Evolutionary conservation across 2,888 invertebrate genomes (phyloP), one percentile per base, ranked within the genome.

Genomic region (Chouioia cunea): DNA sequence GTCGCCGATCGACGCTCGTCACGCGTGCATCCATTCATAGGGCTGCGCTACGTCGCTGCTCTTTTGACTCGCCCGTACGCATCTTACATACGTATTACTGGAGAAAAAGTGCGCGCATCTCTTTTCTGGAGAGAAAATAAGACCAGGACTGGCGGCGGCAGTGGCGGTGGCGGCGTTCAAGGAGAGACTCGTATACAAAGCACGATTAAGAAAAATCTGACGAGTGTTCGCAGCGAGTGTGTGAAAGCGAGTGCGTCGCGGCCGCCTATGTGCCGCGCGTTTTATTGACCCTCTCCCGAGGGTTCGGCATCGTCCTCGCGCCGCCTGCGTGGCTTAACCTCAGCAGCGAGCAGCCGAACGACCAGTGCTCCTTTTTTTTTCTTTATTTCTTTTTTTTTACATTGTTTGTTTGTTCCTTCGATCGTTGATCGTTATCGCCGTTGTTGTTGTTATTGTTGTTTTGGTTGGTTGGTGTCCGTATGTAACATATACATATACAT

Each of bases 1-100:
- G 73, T 73, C 70, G 70, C 47, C 70, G 67, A 73, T 59, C 64
- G 67, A 73, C 73, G 73, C 62, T 73, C 73, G 62, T 53, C 46
- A 43, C n/a, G 56, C 62, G 69, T 57, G 65, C 16, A 64, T 20
- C 54, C 22, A 22, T 46, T n/a, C 36, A 12, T 36, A 10, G 36
- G 1, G 36, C 10, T 6, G 3, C 36, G 36, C 36, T 36, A n/a
- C n/a, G n/a, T n/a, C n/a, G n/a, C 36, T 66, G 48, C 67, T 23
- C 43, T 54, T 57, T 50, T 36, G 36, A 57, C 18, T 59, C 47
- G 53, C 27, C 8, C 57, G 10, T 46, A 15, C 44, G 18, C 22
- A 62, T 12, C 59, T 10, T 43, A 44, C 22, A 36, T 22, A 20
- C 56, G 54, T 44, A 44, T 20, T n/a, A n/a, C n/a, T n/a, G n/a